These are phyloP conservation scores for Drosophila gaucha DNA, from an alignment of 2,888 invertebrate genomes.

Conservation along the genomic window DNA sequence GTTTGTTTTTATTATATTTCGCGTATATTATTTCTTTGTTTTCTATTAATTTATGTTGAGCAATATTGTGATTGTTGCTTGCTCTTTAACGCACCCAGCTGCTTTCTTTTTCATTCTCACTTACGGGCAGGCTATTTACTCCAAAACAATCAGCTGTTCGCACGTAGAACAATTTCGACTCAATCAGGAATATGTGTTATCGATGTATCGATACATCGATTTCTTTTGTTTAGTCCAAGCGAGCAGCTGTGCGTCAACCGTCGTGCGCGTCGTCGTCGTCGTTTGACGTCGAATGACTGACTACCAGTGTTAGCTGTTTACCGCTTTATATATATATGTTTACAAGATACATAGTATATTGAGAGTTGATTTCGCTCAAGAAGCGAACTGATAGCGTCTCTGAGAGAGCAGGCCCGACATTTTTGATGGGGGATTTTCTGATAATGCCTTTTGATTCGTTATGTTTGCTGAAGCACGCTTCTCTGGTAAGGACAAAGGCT, in stretches of 20 bases:
- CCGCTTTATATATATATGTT: constrained; percentile 37
- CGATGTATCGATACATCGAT: constrained; percentile 42
- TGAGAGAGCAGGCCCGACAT: constrained; percentile 23
- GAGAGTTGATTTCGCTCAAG: constrained; percentile 20
- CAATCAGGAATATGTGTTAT: constrained; percentile 21
- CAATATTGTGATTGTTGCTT: constrained; percentile 54
- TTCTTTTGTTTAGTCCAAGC: constrained; percentile 16
- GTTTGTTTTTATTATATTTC: constrained; percentile 36
- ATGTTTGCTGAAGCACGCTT: constrained; percentile 22
- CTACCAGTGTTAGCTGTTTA: constrained; percentile 28
- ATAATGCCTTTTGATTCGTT: constrained; percentile 37
- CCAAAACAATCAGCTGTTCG: constrained; percentile 48
- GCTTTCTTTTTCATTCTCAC: constrained; percentile 63
- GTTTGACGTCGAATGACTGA: constrained; percentile 42
- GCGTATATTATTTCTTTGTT: constrained; percentile 20
- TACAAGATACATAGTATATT: constrained; percentile 13
- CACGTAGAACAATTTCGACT: constrained; percentile 28
- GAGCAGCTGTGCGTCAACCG: constrained; percentile 28
- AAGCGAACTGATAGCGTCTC: constrained; percentile 37
- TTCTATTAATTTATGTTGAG: constrained; percentile 57
- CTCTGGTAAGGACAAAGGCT: constrained; percentile 15
- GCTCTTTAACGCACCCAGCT: constrained; percentile 47
- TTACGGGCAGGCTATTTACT: constrained; percentile 47
- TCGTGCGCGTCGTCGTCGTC: constrained; percentile 27
- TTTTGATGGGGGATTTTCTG: constrained; percentile 52